A percentile compares a stretch with the other conserved stretches of the same genome.
phyloP scores from a whole-genome alignment of 2,113 vertebrate genomes.

The Hippotragus niger region DNA sequence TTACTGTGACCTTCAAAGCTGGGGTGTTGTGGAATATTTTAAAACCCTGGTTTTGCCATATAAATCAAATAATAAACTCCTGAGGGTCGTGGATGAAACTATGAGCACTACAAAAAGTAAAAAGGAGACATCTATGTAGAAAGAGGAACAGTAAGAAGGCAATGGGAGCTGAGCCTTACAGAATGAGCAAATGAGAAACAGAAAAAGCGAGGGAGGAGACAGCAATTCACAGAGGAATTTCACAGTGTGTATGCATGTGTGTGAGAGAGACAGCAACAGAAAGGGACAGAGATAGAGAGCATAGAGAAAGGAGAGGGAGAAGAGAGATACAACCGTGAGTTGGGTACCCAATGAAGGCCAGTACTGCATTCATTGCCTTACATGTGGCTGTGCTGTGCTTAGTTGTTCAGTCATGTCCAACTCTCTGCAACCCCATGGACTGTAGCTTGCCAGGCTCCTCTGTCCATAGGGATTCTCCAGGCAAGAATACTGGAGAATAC shows the following conservation, averaged over 20 bases:
- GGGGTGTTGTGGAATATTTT: background rate
- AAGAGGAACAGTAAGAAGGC: background rate
- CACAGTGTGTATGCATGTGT: too few species aligned
- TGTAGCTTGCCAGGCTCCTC: background rate
- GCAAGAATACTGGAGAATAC: background rate
- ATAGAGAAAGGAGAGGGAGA: rapidly evolving
- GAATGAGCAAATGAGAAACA: background rate
- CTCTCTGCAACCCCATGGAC: background rate
- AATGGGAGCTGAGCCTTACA: background rate
- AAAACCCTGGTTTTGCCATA: background rate
- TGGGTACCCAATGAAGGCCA: background rate
- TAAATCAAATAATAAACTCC: background rate
- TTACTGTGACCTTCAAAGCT: background rate
- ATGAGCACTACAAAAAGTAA: background rate
- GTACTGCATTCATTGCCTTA: background rate
- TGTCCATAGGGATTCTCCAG: background rate
- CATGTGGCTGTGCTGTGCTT: background rate
- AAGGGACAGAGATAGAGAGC: background rate
- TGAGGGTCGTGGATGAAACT: background rate
- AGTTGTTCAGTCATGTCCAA: background rate
- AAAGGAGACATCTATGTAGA: background rate
- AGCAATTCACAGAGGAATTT: background rate
- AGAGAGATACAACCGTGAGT: background rate
- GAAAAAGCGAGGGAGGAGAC: background rate
- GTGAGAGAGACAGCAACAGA: background rate